A percentile compares a stretch with the other conserved stretches of the same genome.
Conservation (phyloP, 2,797 vertebrate species). For the Pseudotriccus pelzelni region DNA sequence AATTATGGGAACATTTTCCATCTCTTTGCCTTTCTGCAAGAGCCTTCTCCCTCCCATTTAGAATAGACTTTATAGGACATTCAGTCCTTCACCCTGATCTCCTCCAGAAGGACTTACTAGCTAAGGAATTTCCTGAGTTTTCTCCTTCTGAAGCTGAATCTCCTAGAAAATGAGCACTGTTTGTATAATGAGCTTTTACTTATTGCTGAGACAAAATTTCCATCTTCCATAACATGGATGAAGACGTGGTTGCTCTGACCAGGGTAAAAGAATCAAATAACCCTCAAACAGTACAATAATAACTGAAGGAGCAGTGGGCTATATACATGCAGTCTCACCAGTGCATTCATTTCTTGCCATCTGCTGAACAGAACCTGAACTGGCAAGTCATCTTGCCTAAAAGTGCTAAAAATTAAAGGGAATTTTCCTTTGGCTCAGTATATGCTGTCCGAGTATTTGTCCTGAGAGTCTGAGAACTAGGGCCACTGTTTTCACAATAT, state of each 20-base stretch:
- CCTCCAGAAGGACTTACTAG: neutral
- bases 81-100: neutral
- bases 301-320: neutral
- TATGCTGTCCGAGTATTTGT: slow-evolving; percentile 2
- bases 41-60: neutral
- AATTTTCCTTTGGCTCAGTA: neutral
- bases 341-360: neutral
- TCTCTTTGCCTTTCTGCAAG: slow-evolving; percentile 32
- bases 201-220: neutral
- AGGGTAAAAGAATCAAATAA: neutral
- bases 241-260: neutral
- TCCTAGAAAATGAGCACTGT: neutral
- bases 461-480: slow-evolving; percentile 1
- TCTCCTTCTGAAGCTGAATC: neutral
- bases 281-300: neutral
- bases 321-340: neutral
- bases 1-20: slow-evolving; percentile 47
- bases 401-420: neutral
- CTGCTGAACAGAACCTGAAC: slow-evolving; percentile 20
- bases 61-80: neutral
- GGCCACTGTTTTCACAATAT: neutral
- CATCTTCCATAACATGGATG: neutral
- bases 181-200: neutral
- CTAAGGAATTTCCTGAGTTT: neutral
- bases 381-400: neutral